Base-by-base conservation (phyloP, 2,113 vertebrate genomes). In the Macquaria australasica region DNA sequence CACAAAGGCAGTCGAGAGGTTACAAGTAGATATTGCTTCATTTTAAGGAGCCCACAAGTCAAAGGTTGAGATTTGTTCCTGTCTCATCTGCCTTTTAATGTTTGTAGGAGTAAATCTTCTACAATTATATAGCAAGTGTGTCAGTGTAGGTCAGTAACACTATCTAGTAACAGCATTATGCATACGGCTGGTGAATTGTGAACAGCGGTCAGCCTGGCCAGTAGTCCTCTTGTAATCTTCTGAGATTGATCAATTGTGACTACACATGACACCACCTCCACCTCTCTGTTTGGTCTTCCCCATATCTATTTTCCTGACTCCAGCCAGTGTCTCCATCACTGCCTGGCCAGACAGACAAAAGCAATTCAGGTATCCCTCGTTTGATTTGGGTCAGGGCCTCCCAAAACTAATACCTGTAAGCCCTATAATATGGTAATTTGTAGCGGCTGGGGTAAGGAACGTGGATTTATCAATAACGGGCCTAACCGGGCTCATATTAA, bases 381-480 rank as follows among this genome's bases (percentile, higher is more conserved):
- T 79, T 86, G 89, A 93, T 94, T 95, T 85, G 70, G 88, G 92
- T 91, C 84, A 79, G 84, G 88, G 91, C 93, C 91, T 90, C 79
- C 73, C 75, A 87, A 90, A 92, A 79, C 90, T 96, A 93, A 95
- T 94, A 93, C 94, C 91, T 87, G 83, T 95, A 95, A 96, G 93
- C 92, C 89, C 85, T 91, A 81, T 95, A 95, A 95, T 95, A 89
- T 89, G 83, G 86, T 95, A 75, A 95, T 95, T 95, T 96, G 93
- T 95, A 94, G 91, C 85, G 92, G 92, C 94, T 92, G 91, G 90
- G 70, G 76, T 83, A 85, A 85, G 81, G 89, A 89, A 92, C 71
- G 76, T 67, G 90, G 89, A 93, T 95, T 93, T 90, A 94, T 94
- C 93, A 91, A 92, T 91, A 91, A 87, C 78, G 6, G 82, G 81